Conservation (phyloP, 2,113 vertebrate genomes). For the Brevimyrus niger region DNA sequence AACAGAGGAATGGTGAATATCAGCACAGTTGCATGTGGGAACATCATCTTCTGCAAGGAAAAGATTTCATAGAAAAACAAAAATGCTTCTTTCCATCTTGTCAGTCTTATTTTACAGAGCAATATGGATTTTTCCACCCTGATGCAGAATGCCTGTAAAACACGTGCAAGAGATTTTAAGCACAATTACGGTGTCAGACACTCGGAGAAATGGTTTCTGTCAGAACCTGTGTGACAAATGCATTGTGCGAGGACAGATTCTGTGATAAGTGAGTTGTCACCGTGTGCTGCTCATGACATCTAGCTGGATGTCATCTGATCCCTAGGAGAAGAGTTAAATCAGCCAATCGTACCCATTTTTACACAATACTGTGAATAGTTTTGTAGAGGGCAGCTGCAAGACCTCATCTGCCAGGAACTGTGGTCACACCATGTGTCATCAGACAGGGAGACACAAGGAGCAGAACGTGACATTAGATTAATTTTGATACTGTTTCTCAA, state of each 20-base stretch:
- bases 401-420: constrained; percentile 74
- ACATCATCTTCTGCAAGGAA: constrained; percentile 72
- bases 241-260: constrained; percentile 98
- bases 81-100: constrained; percentile 77
- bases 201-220: constrained; percentile 87
- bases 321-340: constrained; percentile 86
- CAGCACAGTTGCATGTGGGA: neutral
- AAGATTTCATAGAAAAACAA: constrained; percentile 66
- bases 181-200: constrained; percentile 96
- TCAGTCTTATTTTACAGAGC: constrained; percentile 68
- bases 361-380: constrained; percentile 71
- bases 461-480: neutral
- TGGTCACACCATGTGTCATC: constrained; percentile 70
- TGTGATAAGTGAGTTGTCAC: constrained; percentile 98
- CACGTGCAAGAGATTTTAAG: constrained; percentile 83
- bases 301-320: constrained; percentile 87
- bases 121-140: constrained; percentile 78
- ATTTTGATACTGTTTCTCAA: constrained; percentile 28
- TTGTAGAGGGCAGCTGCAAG: constrained; percentile 68
- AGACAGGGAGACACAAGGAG: constrained; percentile 19
- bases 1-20: neutral
- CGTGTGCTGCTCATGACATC: constrained; percentile 89
- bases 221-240: constrained; percentile 92
- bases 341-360: constrained; percentile 67
- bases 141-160: constrained; percentile 87